Evolutionary conservation across 2,797 vertebrate species (phyloP).

Genomic region (Eulemur coronatus): DNA sequence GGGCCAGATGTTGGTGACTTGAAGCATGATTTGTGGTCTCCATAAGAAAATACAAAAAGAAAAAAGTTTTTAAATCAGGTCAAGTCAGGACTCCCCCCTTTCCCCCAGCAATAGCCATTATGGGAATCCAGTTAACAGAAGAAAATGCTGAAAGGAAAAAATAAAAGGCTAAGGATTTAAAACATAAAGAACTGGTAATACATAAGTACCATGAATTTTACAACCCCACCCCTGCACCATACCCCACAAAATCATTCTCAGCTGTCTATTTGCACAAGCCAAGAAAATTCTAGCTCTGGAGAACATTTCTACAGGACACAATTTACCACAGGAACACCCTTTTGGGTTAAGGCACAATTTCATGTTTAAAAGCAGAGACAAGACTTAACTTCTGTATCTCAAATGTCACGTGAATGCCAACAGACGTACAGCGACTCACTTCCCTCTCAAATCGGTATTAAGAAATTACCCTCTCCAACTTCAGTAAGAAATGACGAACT

Average conservation of each 20-base stretch:
- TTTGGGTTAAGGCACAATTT: constrained; percentile 8
- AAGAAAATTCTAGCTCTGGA: constrained; percentile 1
- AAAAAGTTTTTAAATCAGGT: background rate
- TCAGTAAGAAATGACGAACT: background rate
- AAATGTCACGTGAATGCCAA: constrained; percentile 10
- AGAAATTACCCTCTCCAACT: background rate
- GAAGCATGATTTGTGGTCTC: background rate
- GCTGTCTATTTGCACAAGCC: background rate
- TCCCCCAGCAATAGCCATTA: background rate
- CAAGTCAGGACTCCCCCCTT: background rate
- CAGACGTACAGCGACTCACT: background rate
- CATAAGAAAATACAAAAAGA: background rate
- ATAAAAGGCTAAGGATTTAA: background rate
- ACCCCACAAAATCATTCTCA: constrained; percentile 39
- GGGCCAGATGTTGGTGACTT: background rate
- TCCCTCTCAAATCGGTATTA: constrained; percentile 1
- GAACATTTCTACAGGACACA: background rate
- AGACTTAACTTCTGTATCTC: constrained; percentile 23
- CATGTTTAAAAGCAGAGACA: constrained; percentile 14
- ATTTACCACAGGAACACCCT: background rate
- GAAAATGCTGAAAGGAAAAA: background rate
- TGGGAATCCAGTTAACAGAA: background rate
- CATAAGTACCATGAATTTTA: background rate
- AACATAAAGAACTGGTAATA: background rate
- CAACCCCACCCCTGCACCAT: background rate